phyloP scores from a whole-genome alignment of 2,888 invertebrate species.

The Ornithoptera alexandrae region DNA sequence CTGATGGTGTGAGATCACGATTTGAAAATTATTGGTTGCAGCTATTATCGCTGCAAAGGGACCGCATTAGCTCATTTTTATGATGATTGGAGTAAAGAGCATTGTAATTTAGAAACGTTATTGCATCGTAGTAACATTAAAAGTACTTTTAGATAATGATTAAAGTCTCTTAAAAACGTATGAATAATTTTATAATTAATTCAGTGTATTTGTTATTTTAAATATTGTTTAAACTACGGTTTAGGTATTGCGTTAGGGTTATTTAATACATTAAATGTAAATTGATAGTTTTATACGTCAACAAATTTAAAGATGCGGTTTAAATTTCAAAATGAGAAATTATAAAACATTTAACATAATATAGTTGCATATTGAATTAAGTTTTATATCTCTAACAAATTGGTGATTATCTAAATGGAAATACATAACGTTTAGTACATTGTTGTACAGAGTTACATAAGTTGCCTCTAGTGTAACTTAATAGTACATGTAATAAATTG shows the following conservation, averaged over 20 bases:
- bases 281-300: background rate
- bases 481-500: slow-evolving; percentile 30
- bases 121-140: slow-evolving; percentile 3
- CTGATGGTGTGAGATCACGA: slow-evolving; percentile 72
- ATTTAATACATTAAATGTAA: background rate
- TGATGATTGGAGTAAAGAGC: slow-evolving; percentile 33
- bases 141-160: background rate
- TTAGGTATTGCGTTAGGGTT: background rate
- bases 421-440: background rate
- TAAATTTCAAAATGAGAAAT: background rate
- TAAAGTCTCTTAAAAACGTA: background rate
- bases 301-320: background rate
- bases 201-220: no score
- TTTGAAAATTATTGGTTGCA: slow-evolving; percentile 59
- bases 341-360: background rate
- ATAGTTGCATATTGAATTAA: background rate
- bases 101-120: slow-evolving; percentile 24
- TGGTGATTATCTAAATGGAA: background rate
- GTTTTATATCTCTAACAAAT: background rate
- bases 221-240: background rate
- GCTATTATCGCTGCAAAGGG: slow-evolving; percentile 60
- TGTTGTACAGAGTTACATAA: background rate
- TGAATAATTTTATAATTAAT: no score
- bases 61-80: slow-evolving; percentile 38
- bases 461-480: background rate